A percentile compares a stretch with the other conserved stretches of the same genome.
phyloP scores from a whole-genome alignment of 2,113 vertebrate species.

The Notarius quadriscutis region DNA sequence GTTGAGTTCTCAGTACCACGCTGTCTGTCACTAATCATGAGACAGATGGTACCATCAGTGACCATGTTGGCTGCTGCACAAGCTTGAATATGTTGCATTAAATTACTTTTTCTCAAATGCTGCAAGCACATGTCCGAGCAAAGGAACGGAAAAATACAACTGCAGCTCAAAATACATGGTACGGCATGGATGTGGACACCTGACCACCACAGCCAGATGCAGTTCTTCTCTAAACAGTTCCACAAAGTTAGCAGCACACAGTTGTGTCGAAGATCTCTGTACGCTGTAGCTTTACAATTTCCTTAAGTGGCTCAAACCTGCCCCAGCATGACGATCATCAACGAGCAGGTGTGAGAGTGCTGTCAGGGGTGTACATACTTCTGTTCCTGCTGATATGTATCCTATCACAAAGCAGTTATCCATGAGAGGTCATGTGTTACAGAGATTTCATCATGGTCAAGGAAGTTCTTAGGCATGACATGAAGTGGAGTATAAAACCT shows the following conservation, averaged over 20 bases:
- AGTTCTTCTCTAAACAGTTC: neutral
- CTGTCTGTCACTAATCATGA: conserved; percentile 15
- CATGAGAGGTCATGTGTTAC: neutral
- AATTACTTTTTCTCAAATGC: neutral
- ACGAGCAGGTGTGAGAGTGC: neutral
- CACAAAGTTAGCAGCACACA: neutral
- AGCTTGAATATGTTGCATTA: conserved; percentile 2
- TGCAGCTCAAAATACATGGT: neutral
- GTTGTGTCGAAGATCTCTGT: too few relatives aligned
- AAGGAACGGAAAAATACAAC: neutral
- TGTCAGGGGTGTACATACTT: neutral
- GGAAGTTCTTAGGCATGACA: too few relatives aligned
- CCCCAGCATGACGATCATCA: neutral
- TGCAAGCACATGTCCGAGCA: neutral
- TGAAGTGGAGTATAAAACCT: neutral
- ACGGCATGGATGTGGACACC: neutral
- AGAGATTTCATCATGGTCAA: neutral
- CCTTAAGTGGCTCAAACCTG: too few relatives aligned
- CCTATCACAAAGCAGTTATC: too few relatives aligned
- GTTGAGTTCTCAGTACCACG: neutral
- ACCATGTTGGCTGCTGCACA: neutral
- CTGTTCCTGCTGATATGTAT: neutral
- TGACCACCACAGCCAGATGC: neutral
- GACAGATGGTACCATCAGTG: conserved; percentile 11
- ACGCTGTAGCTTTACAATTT: too few relatives aligned